Conservation (phyloP, 53 echinoderm and acorn worm genomes). For the Astropecten irregularis region DNA sequence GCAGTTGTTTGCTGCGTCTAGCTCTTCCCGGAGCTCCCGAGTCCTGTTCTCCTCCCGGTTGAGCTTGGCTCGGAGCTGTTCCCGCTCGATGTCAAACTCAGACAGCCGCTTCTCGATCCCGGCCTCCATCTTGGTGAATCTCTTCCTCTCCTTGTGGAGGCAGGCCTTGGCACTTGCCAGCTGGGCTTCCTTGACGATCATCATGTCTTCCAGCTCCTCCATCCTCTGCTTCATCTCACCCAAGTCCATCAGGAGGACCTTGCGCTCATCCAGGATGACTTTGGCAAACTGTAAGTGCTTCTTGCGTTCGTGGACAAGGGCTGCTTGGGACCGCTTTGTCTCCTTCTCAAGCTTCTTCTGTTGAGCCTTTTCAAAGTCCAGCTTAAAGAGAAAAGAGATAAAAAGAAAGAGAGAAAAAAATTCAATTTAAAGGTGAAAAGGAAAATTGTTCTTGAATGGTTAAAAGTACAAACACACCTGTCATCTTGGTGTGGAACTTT, state of each 20-base stretch:
- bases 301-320: slow-evolving; percentile 79
- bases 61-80: slow-evolving; percentile 85
- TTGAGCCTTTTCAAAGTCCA: slow-evolving; percentile 97
- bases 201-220: slow-evolving; percentile 73
- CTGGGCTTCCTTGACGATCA: slow-evolving; percentile 69
- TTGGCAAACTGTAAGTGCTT: slow-evolving; percentile 87
- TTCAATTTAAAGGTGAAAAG: too few relatives aligned
- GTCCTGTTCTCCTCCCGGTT: slow-evolving; percentile 88
- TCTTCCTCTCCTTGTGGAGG: slow-evolving; percentile 61
- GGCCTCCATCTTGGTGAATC: slow-evolving; percentile 81
- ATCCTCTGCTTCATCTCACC: slow-evolving; percentile 76
- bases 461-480: too few relatives aligned
- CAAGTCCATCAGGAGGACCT: slow-evolving; percentile 68
- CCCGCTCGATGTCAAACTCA: slow-evolving; percentile 95
- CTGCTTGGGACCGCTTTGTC: slow-evolving; percentile 79
- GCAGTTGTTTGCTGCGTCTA: slow-evolving; percentile 51
- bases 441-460: too few relatives aligned
- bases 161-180: slow-evolving; percentile 58
- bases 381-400: slow-evolving; percentile 49
- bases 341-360: slow-evolving; percentile 95
- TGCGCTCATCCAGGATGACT: slow-evolving; percentile 82
- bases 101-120: slow-evolving; percentile 92
- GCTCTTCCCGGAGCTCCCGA: slow-evolving; percentile 74
- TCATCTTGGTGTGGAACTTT: too few relatives aligned
- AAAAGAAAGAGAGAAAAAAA: background rate